Evolutionary conservation across 2,888 invertebrate species (phyloP).

Genomic region (Synanthedon vespiformis): DNA sequence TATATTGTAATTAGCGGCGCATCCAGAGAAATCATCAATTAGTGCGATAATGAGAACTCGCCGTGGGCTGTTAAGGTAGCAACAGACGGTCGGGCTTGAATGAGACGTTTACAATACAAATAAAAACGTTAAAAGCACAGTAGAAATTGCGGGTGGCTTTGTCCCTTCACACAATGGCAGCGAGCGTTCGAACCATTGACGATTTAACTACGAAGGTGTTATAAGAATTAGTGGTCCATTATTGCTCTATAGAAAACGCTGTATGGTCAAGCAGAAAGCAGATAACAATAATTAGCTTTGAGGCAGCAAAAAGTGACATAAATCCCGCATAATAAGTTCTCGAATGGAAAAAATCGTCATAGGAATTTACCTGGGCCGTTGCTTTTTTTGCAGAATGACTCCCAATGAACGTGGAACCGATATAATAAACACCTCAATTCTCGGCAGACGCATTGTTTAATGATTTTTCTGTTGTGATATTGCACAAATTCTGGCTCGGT

Average conservation of each 20-base stretch:
- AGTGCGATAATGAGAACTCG: conserved; percentile 16
- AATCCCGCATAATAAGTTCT: conserved; percentile 68
- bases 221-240: conserved; percentile 67
- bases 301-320: conserved; percentile 67
- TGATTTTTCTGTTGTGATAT: conserved; percentile 67
- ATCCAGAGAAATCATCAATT: conserved; percentile 19
- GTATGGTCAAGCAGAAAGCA: conserved; percentile 58
- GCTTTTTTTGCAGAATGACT: conserved; percentile 50
- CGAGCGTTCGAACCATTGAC: conserved; percentile 44
- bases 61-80: conserved; percentile 10
- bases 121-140: conserved; percentile 57
- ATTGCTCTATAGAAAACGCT: conserved; percentile 54
- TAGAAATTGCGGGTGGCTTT: conserved; percentile 63
- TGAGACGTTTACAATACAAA: conserved; percentile 53
- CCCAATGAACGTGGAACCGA: conserved; percentile 43
- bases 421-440: conserved; percentile 71
- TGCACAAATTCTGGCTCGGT: conserved; percentile 58
- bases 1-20: conserved; percentile 24
- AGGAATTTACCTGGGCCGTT: conserved; percentile 53
- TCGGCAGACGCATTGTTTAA: conserved; percentile 66
- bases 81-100: conserved; percentile 25
- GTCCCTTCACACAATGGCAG: conserved; percentile 45
- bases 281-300: conserved; percentile 69
- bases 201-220: conserved; percentile 61
- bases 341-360: conserved; percentile 46